A percentile compares a stretch with the other conserved stretches of the same genome.
phyloP scores from a whole-genome alignment of 2,113 vertebrate genomes.

The Callionymus lyra region DNA sequence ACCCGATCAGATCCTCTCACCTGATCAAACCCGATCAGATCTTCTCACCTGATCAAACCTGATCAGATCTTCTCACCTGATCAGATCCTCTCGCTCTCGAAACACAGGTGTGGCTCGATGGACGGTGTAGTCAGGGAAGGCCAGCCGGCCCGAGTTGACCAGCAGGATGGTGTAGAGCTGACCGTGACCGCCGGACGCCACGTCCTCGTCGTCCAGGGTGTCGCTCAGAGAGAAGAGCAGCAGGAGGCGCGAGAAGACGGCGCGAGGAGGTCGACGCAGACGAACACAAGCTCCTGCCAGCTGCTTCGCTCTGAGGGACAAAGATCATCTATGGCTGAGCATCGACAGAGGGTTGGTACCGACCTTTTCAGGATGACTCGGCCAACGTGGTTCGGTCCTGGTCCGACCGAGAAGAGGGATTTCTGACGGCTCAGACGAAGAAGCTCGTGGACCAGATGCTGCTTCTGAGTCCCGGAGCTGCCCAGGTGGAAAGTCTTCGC shows the following conservation, averaged over 20 bases:
- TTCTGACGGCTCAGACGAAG: slow-evolving; percentile 78
- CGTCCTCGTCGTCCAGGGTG: slow-evolving; percentile 81
- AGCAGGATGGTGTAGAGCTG: slow-evolving; percentile 81
- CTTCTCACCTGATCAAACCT: no score
- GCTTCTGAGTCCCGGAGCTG: slow-evolving; percentile 72
- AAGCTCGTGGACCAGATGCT: slow-evolving; percentile 76
- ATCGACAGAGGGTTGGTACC: no score
- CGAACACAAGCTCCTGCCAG: slow-evolving; percentile 73
- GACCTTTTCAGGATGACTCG: slow-evolving; percentile 84
- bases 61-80: no score
- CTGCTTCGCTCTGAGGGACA: slow-evolving; percentile 71
- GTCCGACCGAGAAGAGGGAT: slow-evolving; percentile 68
- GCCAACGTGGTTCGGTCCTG: slow-evolving; percentile 57
- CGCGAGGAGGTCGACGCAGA: slow-evolving; percentile 65
- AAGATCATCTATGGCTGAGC: no score
- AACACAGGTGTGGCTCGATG: slow-evolving; percentile 73
- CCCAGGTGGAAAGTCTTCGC: slow-evolving; percentile 84
- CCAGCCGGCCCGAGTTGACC: slow-evolving; percentile 77
- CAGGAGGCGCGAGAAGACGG: slow-evolving; percentile 80
- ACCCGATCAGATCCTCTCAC: no score
- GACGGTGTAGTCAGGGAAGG: slow-evolving; percentile 79
- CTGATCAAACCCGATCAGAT: no score
- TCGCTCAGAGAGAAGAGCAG: slow-evolving; percentile 85
- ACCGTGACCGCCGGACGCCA: slow-evolving; percentile 75
- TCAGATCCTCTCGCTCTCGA: slow-evolving; percentile 82